These are phyloP conservation scores for Sminthurides aquaticus DNA, from an alignment of 2,888 invertebrate species.

Conservation along the genomic window DNA sequence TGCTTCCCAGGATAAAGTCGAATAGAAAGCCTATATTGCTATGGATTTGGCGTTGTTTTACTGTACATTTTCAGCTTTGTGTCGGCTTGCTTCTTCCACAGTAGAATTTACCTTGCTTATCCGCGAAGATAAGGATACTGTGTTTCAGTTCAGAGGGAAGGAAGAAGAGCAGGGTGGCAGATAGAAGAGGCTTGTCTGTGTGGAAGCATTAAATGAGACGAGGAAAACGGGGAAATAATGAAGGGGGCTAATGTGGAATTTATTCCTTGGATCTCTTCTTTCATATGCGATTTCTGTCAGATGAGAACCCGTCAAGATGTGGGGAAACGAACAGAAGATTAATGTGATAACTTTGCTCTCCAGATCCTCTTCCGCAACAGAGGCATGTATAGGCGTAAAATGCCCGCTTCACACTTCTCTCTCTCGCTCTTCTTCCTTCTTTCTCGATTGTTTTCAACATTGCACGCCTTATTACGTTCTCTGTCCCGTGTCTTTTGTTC, in stretches of 20 bases:
- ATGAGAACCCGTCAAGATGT: slow-evolving; percentile 41
- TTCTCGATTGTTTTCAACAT: not conserved
- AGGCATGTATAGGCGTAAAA: not conserved
- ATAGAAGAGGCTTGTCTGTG: not conserved
- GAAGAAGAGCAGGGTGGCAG: not conserved
- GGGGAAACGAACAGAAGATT: slow-evolving; percentile 42
- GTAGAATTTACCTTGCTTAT: too few species aligned
- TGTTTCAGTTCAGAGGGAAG: not conserved
- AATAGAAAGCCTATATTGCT: too few species aligned
- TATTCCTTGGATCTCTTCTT: slow-evolving; percentile 28
- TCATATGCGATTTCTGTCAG: slow-evolving; percentile 29
- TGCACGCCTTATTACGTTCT: not conserved
- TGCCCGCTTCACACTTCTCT: not conserved
- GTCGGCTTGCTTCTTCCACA: too few species aligned
- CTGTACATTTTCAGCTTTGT: too few species aligned
- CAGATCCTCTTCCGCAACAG: slow-evolving; percentile 11
- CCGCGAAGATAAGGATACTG: too few species aligned
- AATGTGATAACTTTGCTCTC: slow-evolving; percentile 41
- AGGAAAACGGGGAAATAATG: slow-evolving; percentile 28
- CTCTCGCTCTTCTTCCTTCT: not conserved
- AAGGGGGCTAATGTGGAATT: slow-evolving; percentile 32
- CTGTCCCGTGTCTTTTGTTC: not conserved
- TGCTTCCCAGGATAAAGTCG: too few species aligned
- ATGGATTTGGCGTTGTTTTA: too few species aligned
- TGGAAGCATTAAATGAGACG: slow-evolving; percentile 9